Base-by-base conservation (phyloP, 2,113 vertebrate species). In the Vidua macroura region DNA sequence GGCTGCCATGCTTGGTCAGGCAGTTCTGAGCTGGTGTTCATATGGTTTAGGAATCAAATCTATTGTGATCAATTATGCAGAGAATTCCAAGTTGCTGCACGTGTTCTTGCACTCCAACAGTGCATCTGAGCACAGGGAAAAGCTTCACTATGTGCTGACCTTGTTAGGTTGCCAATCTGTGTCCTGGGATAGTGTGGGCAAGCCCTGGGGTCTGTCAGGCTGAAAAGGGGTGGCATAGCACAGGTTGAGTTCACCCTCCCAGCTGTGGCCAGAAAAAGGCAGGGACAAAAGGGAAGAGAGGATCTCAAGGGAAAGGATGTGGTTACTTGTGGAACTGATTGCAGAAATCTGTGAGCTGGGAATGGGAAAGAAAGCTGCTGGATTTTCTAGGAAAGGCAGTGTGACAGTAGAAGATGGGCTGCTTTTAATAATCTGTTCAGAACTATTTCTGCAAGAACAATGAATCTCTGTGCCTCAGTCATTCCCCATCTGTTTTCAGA, bases 401-500 rank as follows among this genome's bases (percentile, higher is more conserved):
- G 89, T 87, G 81, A 79, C 70, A 80, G n/a, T 55, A 13, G 44
- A 82, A 95, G 86, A 82, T 63, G 93, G 67, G 91, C 84, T 97
- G 94, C 93, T 92, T 96, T 95, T 95, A 97, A 97, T 96, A 94
- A 96, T 90, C 67, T 79, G 31, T 85, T 95, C 83, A 53, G 88
- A 72, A 77, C 64, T 95, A 75, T 95, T 96, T 92, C 87, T 95
- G 70, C 67, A 66, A 72, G 91, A 96, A 92, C 95, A 96, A 92
- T 89, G 89, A 82, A 88, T 95, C 83, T 94, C 93, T 92, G 74
- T 97, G 93, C 87, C 67, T 89, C 93, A 93, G 78, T 79, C 82
- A 37, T 46, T 90, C 67, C 56, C 94, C 95, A 95, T 95, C 96
- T 97, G 94, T 91, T 95, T 94, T 90, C 93, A 92, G 93, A 79